Evolutionary conservation across 1,140 invertebrate species (phyloP), one percentile per base, ranked within the genome.

Genomic region (Olivierus martensii): DNA sequence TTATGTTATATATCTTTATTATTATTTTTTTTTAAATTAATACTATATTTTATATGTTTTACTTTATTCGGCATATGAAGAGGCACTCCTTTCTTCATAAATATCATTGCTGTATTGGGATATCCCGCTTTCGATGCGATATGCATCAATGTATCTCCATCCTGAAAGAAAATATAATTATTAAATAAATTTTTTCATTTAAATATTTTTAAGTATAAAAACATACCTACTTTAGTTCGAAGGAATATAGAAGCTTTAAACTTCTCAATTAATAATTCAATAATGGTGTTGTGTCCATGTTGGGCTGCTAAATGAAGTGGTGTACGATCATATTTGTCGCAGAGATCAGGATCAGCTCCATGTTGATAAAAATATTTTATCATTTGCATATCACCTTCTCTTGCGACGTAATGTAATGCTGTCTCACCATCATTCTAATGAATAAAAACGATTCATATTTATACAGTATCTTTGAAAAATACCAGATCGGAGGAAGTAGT

Each of bases 21-120:
- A n/a, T n/a, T n/a, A n/a, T n/a, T n/a, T n/a, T n/a, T n/a, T n/a
- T n/a, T n/a, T n/a, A n/a, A n/a, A n/a, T n/a, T n/a, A n/a, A n/a
- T n/a, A n/a, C n/a, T n/a, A n/a, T n/a, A n/a, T n/a, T n/a, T n/a
- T 28, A 28, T 28, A 15, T 19, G 5, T n/a, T 22, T 62, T 67
- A 82, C 81, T 74, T 98, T 99, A 71, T 99, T 99, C 56, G 95
- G 94, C 93, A 99, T 99, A 65, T 97, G 90, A 1, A 99, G 75
- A 55, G 96, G 96, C n/a, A 99, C 94, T 3, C 95, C 95, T 69
- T 95, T 95, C 67, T 93, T 96, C 66, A 99, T 88, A 19, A 99
- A 82, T 77, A 93, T 92, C 73, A 93, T 85, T n/a, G 94, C 94
- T 58, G 93, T 98, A 60, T 96, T 92, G 1, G 94, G 90, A 70